A percentile compares a stretch with the other conserved stretches of the same genome.
Conservation (phyloP, 2,797 vertebrate species). For the Hippoglossus hippoglossus region DNA sequence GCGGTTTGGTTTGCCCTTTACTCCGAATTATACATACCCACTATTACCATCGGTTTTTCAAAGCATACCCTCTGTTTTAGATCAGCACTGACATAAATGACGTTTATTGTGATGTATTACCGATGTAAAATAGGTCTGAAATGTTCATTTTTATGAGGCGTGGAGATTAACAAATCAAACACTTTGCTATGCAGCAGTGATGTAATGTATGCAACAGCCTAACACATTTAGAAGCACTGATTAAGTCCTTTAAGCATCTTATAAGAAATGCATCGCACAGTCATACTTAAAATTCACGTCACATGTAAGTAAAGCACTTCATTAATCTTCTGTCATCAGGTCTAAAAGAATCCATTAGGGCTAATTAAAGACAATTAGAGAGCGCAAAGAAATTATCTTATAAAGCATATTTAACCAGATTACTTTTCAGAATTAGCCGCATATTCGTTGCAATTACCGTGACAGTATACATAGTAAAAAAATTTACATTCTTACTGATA, state of each 20-base stretch:
- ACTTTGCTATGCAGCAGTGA: slow-evolving; percentile 14
- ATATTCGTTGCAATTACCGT: slow-evolving; percentile 39
- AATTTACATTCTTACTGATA: slow-evolving; percentile 22
- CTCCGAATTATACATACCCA: slow-evolving; percentile 21
- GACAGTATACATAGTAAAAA: slow-evolving; percentile 31
- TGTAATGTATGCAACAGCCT: slow-evolving; percentile 17
- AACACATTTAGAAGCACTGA: slow-evolving; percentile 16
- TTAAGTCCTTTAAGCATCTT: slow-evolving; percentile 10
- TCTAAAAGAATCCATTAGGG: slow-evolving; percentile 66
- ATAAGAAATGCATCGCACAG: slow-evolving; percentile 11
- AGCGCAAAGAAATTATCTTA: slow-evolving; percentile 48
- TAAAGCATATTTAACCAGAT: slow-evolving; percentile 51
- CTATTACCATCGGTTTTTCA: slow-evolving; percentile 12
- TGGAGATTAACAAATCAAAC: slow-evolving; percentile 27
- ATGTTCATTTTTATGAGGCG: slow-evolving; percentile 34
- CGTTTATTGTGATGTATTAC: slow-evolving; percentile 37
- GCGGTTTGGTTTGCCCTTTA: slow-evolving; percentile 21
- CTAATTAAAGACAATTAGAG: slow-evolving; percentile 67
- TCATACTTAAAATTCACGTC: slow-evolving; percentile 48
- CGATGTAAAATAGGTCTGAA: not conserved
- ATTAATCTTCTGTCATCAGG: slow-evolving; percentile 61
- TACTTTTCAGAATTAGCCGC: slow-evolving; percentile 23
- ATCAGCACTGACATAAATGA: slow-evolving; percentile 37
- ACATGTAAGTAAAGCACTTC: slow-evolving; percentile 47
- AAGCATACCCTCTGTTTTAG: slow-evolving; percentile 38